phyloP scores from a whole-genome alignment of 2,888 invertebrate genomes.

The Drosophila nr. fundita region DNA sequence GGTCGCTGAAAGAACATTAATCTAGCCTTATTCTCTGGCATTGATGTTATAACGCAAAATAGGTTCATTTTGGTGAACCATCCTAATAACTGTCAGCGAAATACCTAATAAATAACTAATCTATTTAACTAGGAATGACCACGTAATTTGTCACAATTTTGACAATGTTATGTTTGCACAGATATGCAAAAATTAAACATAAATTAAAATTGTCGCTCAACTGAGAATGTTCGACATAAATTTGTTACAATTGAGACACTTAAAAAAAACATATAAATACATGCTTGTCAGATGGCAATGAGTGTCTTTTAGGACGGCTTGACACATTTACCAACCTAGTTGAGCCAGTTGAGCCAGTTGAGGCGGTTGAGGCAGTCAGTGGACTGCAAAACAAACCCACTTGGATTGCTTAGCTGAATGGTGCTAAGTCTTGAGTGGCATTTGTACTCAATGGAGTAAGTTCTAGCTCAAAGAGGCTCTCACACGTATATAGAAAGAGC shows the following conservation, averaged over 20 bases:
- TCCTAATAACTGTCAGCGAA: not conserved
- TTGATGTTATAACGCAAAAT: slow-evolving; percentile 3
- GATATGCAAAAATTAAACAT: not conserved
- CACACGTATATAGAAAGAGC: not conserved
- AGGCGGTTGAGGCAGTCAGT: slow-evolving; percentile 24
- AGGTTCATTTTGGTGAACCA: not conserved
- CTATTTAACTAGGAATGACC: not conserved
- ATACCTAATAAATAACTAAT: not conserved
- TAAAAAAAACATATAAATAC: not conserved
- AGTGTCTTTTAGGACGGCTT: slow-evolving; percentile 12
- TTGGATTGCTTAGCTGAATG: slow-evolving; percentile 54
- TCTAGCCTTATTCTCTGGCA: slow-evolving; percentile 1
- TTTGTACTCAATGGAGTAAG: slow-evolving; percentile 54
- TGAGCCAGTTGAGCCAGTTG: slow-evolving; percentile 20
- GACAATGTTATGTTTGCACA: not conserved
- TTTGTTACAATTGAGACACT: not conserved
- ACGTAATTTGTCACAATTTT: not conserved
- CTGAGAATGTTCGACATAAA: not conserved
- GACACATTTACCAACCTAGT: slow-evolving; percentile 26
- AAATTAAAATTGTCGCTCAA: not conserved
- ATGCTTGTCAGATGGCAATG: not conserved
- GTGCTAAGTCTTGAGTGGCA: slow-evolving; percentile 63
- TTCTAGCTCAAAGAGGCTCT: slow-evolving; percentile 38
- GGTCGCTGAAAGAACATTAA: slow-evolving; percentile 17
- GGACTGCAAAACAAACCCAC: slow-evolving; percentile 69